phyloP scores from a whole-genome alignment of 2,888 invertebrate genomes.

The Abrostola tripartita region DNA sequence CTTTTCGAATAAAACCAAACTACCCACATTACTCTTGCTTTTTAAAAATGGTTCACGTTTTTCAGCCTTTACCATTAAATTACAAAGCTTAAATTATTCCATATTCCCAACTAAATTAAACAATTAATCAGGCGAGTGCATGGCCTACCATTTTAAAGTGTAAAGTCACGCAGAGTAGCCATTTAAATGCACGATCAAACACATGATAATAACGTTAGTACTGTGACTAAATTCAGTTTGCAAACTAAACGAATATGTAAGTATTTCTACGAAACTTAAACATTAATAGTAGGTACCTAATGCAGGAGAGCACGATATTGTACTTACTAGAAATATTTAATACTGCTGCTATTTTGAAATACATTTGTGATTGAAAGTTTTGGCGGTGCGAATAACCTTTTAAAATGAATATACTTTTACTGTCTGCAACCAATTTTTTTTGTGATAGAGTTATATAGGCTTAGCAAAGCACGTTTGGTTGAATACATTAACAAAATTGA shows the following conservation, averaged over 20 bases:
- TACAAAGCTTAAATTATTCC: slow-evolving; percentile 41
- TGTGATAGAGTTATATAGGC: neutral
- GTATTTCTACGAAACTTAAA: slow-evolving; percentile 24
- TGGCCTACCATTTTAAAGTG: slow-evolving; percentile 55
- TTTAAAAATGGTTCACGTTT: slow-evolving; percentile 9
- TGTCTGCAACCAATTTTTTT: neutral
- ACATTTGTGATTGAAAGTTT: slow-evolving; percentile 2
- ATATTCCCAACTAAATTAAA: slow-evolving; percentile 70
- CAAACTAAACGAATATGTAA: slow-evolving; percentile 30
- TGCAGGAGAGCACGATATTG: neutral
- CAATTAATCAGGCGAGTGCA: slow-evolving; percentile 78
- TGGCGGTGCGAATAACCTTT: neutral
- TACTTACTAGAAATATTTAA: slow-evolving; percentile 5
- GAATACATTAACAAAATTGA: too few species aligned
- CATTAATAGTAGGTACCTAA: neutral
- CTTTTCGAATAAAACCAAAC: too few species aligned
- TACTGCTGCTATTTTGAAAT: slow-evolving; percentile 22
- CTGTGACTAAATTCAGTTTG: slow-evolving; percentile 42
- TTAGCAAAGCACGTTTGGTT: too few species aligned
- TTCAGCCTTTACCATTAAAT: slow-evolving; percentile 22
- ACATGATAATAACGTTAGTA: slow-evolving; percentile 40
- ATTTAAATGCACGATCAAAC: slow-evolving; percentile 62
- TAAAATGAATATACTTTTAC: neutral
- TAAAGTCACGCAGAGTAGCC: slow-evolving; percentile 64
- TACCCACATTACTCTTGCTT: slow-evolving; percentile 16